A percentile compares a stretch with the other conserved stretches of the same genome.
phyloP scores from a whole-genome alignment of 2,797 vertebrate genomes.

The Acestrorhynchus altus region DNA sequence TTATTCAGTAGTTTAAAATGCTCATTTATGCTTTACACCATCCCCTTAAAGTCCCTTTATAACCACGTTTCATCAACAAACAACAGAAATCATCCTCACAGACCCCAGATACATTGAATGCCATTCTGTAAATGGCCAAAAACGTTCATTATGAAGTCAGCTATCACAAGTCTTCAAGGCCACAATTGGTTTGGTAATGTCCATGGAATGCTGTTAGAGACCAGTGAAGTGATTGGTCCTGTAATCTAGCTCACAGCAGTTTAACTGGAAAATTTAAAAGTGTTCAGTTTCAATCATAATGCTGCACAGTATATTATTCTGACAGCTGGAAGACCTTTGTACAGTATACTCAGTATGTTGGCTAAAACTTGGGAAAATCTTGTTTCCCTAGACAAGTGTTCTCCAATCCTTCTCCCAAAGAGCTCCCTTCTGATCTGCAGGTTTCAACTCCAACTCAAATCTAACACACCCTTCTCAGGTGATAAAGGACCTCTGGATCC shows the following conservation, averaged over 20 bases:
- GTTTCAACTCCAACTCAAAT: too few relatives aligned
- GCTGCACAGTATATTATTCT: slow-evolving; percentile 10
- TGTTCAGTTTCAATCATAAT: slow-evolving; percentile 4
- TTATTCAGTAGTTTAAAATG: slow-evolving; percentile 77
- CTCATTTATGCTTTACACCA: slow-evolving; percentile 57
- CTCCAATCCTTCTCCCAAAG: too few relatives aligned
- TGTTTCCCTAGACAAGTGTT: background rate
- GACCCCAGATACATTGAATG: background rate
- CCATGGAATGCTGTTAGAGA: background rate
- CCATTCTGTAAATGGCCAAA: slow-evolving; percentile 48
- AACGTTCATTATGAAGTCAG: slow-evolving; percentile 20
- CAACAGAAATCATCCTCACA: background rate
- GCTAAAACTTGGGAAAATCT: slow-evolving; percentile 21
- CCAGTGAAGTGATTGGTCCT: background rate
- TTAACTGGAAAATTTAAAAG: slow-evolving; percentile 21
- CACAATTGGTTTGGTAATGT: slow-evolving; percentile 48
- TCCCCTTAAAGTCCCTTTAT: slow-evolving; percentile 4
- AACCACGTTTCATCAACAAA: slow-evolving; percentile 58
- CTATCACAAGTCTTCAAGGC: slow-evolving; percentile 42
- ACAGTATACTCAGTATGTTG: slow-evolving; percentile 29
- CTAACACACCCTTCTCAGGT: too few relatives aligned
- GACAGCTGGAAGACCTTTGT: slow-evolving; percentile 37
- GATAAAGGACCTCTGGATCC: too few relatives aligned
- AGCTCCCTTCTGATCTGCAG: too few relatives aligned
- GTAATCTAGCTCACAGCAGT: background rate